Evolutionary conservation across 2,888 invertebrate species (phyloP).

Genomic region (Pyrgus malvae): DNA sequence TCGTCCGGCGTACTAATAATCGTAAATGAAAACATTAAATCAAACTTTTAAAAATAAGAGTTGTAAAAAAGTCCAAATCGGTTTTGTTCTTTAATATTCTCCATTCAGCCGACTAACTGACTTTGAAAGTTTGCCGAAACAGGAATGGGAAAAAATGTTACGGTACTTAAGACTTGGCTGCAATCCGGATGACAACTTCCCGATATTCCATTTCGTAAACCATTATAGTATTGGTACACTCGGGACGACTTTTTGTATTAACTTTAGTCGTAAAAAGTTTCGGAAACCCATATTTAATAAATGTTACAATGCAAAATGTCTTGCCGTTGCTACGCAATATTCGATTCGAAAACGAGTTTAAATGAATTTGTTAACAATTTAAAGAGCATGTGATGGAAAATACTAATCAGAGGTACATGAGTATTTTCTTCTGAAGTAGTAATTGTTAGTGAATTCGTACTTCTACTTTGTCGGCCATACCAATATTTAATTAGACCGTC

Average conservation of each 20-base stretch:
- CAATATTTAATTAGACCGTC: too few species aligned
- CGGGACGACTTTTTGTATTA: neutral
- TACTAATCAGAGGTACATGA: too few species aligned
- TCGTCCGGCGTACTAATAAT: slow-evolving; percentile 16
- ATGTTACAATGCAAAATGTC: too few species aligned
- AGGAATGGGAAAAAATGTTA: slow-evolving; percentile 25
- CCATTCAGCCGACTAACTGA: slow-evolving; percentile 20
- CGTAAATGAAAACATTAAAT: slow-evolving; percentile 23
- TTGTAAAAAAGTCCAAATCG: slow-evolving; percentile 21
- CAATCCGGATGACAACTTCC: slow-evolving; percentile 24
- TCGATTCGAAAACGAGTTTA: too few species aligned
- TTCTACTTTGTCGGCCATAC: too few species aligned
- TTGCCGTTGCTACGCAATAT: too few species aligned
- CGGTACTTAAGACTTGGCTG: slow-evolving; percentile 25
- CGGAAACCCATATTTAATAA: too few species aligned
- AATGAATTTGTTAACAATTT: too few species aligned
- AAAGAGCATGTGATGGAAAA: too few species aligned
- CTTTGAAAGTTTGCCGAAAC: slow-evolving; percentile 26
- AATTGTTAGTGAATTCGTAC: too few species aligned
- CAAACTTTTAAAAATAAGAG: slow-evolving; percentile 21
- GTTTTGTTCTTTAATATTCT: slow-evolving; percentile 21
- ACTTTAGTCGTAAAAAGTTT: neutral
- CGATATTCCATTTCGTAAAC: slow-evolving; percentile 29
- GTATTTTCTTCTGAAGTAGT: too few species aligned
- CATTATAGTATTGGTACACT: slow-evolving; percentile 21